Base-by-base conservation (phyloP, 2,797 vertebrate species). In the Sitta carolinensis region DNA sequence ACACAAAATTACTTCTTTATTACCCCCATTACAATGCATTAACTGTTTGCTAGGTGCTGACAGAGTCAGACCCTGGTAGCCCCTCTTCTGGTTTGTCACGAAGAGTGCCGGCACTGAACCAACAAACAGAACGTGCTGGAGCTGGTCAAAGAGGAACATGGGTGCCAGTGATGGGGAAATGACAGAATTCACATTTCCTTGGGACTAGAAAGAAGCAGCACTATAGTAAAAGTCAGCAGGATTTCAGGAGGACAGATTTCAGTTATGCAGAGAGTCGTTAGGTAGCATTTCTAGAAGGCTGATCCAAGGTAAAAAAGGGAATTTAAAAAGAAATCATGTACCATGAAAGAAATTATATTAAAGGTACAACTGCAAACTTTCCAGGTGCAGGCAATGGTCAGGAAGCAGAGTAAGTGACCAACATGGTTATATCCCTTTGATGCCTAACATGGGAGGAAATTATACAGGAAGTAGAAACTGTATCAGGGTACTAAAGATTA, bases 101-200 rank as follows among this genome's bases (percentile, higher is more conserved):
- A 76, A 81, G 50, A 78, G 14, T 36, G 17, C 38, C 4, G 1
- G 62, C 81, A 55, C 69, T 36, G 13, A 69, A 79, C 67, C 32
- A 79, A n/a, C 45, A 78, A 72, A 80, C 10, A 48, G 74, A 72
- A 36, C 0, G 0, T 23, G 21, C 25, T 69, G 51, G 67, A 78
- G 43, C 55, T 76, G 40, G 59, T 87, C 45, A 34, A 66, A 90
- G 70, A 73, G 55, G 29, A 84, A 47, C 2, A 4, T 55, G 55
- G 51, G 78, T 89, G 81, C 48, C 67, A 74, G 15, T 90, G 87
- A 89, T 0, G 0, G 52, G 22, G 23, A 63, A 90, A 52, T 82
- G 72, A 93, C 87, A 96, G 86, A 82, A 89, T 90, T 87, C 81
- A 82, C 51, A n/a, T 84, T 95, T 87, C 38, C 42, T 77, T 92